Conservation (phyloP, 2,113 vertebrate genomes). For the Microcebus griseorufus region DNA sequence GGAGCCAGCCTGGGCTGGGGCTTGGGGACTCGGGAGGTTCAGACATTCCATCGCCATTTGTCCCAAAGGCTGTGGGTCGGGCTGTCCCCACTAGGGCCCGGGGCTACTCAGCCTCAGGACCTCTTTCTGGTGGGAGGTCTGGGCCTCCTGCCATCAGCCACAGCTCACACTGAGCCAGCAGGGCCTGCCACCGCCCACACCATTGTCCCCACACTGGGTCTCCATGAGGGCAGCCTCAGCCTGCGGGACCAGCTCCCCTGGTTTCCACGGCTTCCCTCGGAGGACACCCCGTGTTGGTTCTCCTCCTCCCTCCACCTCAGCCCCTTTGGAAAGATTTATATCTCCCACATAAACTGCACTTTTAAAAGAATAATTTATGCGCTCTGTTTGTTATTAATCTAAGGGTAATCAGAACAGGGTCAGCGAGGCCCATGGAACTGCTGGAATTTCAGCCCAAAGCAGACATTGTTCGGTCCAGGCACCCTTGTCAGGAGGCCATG, state of each 20-base stretch:
- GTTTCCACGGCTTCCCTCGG: neutral
- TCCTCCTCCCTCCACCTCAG: neutral
- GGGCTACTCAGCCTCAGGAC: slow-evolving; percentile 6
- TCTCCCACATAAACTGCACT: slow-evolving; percentile 31
- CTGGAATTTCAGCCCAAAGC: slow-evolving; percentile 3
- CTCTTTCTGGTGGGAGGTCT: slow-evolving; percentile 53
- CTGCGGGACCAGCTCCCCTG: neutral
- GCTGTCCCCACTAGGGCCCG: neutral
- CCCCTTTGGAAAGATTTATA: slow-evolving; percentile 41
- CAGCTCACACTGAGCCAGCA: slow-evolving; percentile 25
- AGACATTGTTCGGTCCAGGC: neutral
- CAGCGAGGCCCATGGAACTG: neutral
- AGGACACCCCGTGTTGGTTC: neutral
- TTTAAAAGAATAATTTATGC: slow-evolving; percentile 52
- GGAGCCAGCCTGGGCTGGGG: neutral
- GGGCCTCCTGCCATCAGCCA: slow-evolving; percentile 29
- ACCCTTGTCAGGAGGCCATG: neutral
- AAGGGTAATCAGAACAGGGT: slow-evolving; percentile 49
- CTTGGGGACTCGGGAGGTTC: neutral
- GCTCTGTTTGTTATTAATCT: slow-evolving; percentile 44
- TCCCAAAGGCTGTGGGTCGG: neutral
- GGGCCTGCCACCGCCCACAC: slow-evolving; percentile 12
- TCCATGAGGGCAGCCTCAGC: neutral
- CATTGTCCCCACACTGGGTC: neutral
- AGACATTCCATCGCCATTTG: neutral